These are phyloP conservation scores for Astropecten irregularis DNA, from an alignment of 53 echinoderm and acorn worm genomes.

Conservation along the genomic window DNA sequence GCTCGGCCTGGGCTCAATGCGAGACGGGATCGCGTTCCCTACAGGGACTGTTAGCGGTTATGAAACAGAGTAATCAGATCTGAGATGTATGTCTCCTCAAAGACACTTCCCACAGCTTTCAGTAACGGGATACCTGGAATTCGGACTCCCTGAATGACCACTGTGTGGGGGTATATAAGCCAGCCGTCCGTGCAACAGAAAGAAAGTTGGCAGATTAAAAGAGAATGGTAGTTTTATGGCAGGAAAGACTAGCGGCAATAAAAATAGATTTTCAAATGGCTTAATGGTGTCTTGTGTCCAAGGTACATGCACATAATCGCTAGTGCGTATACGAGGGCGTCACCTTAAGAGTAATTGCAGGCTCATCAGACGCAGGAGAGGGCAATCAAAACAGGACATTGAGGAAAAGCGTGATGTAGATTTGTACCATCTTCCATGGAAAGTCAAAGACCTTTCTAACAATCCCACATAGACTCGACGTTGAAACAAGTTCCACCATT, in stretches of 20 bases:
- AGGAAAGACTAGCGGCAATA: slow-evolving; percentile 23
- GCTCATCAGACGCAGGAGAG: too few relatives aligned
- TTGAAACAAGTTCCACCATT: too few relatives aligned
- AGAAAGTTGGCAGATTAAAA: neutral
- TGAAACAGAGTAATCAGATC: slow-evolving; percentile 33
- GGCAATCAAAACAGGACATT: too few relatives aligned
- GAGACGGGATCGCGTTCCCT: neutral
- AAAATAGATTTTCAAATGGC: slow-evolving; percentile 38
- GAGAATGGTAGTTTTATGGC: neutral
- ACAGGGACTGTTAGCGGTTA: neutral
- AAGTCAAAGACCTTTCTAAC: too few relatives aligned
- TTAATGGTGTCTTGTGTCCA: neutral
- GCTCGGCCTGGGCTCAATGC: neutral
- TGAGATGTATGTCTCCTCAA: neutral
- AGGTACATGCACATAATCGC: neutral
- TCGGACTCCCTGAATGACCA: slow-evolving; percentile 1
- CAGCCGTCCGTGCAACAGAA: neutral
- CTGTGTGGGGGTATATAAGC: neutral
- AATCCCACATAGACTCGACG: too few relatives aligned
- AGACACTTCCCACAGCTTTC: slow-evolving; percentile 40
- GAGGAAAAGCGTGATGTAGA: too few relatives aligned
- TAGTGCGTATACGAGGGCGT: too few relatives aligned
- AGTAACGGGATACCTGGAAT: slow-evolving; percentile 33
- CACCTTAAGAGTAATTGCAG: too few relatives aligned
- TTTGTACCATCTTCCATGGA: too few relatives aligned